phyloP scores from a whole-genome alignment of 2,888 invertebrate species.

The Euzophera pinguis region DNA sequence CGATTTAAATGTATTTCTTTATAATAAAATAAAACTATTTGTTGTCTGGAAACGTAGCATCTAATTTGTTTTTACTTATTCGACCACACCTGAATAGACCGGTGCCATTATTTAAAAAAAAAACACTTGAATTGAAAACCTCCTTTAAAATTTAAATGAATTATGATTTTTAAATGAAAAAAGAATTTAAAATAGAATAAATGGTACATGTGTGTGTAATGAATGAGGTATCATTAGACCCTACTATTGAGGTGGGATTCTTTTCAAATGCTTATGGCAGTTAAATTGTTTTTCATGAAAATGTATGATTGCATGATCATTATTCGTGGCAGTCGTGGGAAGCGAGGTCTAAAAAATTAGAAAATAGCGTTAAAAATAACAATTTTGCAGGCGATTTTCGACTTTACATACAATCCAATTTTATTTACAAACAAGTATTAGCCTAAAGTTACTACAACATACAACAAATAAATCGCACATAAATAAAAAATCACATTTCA shows the following conservation, averaged over 20 bases:
- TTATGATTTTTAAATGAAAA: too few relatives aligned
- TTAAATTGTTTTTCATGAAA: background rate
- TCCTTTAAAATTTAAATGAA: too few relatives aligned
- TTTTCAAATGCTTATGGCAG: background rate
- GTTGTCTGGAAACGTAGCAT: too few relatives aligned
- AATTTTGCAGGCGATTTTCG: background rate
- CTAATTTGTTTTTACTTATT: too few relatives aligned
- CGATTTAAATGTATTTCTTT: too few relatives aligned
- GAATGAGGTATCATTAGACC: too few relatives aligned
- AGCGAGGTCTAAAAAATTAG: background rate
- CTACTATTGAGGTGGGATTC: background rate
- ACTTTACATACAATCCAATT: slow-evolving; percentile 5
- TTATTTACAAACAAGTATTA: slow-evolving; percentile 9
- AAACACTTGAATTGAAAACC: too few relatives aligned
- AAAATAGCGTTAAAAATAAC: slow-evolving; percentile 17
- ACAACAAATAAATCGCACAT: slow-evolving; percentile 8
- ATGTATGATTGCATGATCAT: background rate
- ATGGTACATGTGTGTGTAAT: too few relatives aligned
- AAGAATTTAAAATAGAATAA: too few relatives aligned
- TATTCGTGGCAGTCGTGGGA: background rate
- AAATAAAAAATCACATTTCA: slow-evolving; percentile 6
- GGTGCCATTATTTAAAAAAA: too few relatives aligned
- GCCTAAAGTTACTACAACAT: slow-evolving; percentile 4
- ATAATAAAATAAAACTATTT: too few relatives aligned
- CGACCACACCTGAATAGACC: too few relatives aligned